These are phyloP conservation scores for Tortrix viridana DNA, from an alignment of 2,888 invertebrate species.

Conservation along the genomic window DNA sequence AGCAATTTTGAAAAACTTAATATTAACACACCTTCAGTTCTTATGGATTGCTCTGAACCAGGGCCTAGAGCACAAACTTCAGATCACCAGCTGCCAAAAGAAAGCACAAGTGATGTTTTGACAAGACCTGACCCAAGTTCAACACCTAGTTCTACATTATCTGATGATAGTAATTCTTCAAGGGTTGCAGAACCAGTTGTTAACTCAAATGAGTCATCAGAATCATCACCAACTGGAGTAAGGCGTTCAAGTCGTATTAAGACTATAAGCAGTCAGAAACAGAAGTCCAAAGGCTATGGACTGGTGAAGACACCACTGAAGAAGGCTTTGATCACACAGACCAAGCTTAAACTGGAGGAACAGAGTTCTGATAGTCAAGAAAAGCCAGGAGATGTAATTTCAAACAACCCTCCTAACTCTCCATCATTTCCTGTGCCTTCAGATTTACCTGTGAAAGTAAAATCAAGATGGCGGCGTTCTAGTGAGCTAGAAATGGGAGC, in stretches of 20 bases:
- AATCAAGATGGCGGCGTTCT: conserved; percentile 90
- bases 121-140: conserved; percentile 73
- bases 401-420: conserved; percentile 64
- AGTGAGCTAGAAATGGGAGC: conserved; percentile 89
- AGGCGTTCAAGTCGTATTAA: conserved; percentile 90
- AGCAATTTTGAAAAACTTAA: conserved; percentile 73
- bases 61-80: conserved; percentile 58
- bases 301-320: conserved; percentile 84
- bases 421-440: conserved; percentile 75
- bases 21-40: conserved; percentile 51
- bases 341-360: conserved; percentile 84
- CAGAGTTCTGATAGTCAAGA: conserved; percentile 83
- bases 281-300: conserved; percentile 87
- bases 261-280: conserved; percentile 88
- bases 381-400: conserved; percentile 57
- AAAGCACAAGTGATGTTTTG: conserved; percentile 53
- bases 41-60: conserved; percentile 61
- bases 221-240: conserved; percentile 83
- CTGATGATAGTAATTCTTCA: conserved; percentile 78
- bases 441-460: conserved; percentile 90
- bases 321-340: conserved; percentile 77
- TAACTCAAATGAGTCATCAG: conserved; percentile 74
- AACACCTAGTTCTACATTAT: conserved; percentile 75
- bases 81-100: conserved; percentile 60
- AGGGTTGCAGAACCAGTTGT: conserved; percentile 66